Evolutionary conservation across 2,888 invertebrate species (phyloP).

Genomic region (Harpalus rubripes): DNA sequence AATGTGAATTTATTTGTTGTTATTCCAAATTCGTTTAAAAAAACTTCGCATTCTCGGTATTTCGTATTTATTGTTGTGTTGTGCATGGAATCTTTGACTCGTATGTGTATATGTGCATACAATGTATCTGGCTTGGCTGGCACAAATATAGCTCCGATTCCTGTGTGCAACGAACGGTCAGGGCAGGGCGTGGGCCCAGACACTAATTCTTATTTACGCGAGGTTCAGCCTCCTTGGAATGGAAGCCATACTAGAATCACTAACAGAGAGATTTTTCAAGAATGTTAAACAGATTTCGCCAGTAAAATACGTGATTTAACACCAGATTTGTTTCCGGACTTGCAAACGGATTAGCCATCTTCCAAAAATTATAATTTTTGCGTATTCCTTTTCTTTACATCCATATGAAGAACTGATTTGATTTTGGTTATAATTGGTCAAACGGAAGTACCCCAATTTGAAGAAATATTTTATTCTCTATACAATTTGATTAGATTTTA

Average conservation of each 20-base stretch:
- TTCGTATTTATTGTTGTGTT: no score
- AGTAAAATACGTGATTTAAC: slow-evolving; percentile 21
- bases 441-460: no score
- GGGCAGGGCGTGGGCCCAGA: slow-evolving; percentile 52
- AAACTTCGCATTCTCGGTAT: no score
- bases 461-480: no score
- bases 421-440: no score
- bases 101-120: slow-evolving; percentile 4
- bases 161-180: slow-evolving; percentile 1
- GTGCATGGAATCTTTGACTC: no score
- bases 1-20: no score
- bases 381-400: no score
- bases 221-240: slow-evolving; percentile 31
- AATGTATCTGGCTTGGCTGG: slow-evolving; percentile 13
- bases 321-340: neutral
- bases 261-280: slow-evolving; percentile 5
- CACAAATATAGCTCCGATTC: neutral
- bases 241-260: slow-evolving; percentile 32
- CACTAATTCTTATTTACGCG: slow-evolving; percentile 62
- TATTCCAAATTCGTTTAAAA: no score
- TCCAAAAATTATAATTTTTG: no score
- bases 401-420: no score
- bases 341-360: neutral
- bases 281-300: slow-evolving; percentile 24
- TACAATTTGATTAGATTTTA: no score